phyloP scores from a whole-genome alignment of 2,888 invertebrate genomes.

The Hydroisotoma schaefferi region DNA sequence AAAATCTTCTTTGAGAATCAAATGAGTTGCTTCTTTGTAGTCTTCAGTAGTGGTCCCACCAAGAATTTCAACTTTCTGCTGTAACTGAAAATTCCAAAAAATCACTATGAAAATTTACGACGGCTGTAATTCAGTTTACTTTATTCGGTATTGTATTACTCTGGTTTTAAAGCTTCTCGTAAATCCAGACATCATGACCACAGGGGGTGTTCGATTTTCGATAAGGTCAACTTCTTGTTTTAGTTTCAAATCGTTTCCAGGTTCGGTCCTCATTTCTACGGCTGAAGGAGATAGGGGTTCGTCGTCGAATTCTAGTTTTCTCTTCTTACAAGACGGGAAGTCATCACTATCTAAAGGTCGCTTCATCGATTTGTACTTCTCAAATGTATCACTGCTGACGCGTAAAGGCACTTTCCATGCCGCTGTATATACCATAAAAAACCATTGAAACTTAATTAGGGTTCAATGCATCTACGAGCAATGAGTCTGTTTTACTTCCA shows the following conservation, averaged over 20 bases:
- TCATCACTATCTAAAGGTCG: constrained; percentile 34
- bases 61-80: constrained; percentile 24
- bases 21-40: constrained; percentile 35
- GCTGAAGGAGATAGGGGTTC: constrained; percentile 16
- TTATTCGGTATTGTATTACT: constrained; percentile 16
- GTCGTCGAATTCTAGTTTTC: constrained; percentile 19
- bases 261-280: not conserved
- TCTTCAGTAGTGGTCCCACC: constrained; percentile 39
- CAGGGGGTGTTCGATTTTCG: constrained; percentile 1
- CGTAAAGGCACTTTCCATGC: constrained; percentile 93
- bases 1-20: constrained; percentile 31
- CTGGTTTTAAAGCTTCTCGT: constrained; percentile 23
- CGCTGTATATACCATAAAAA: constrained; percentile 57
- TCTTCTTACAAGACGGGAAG: not conserved
- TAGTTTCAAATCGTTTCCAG: not conserved
- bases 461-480: not conserved
- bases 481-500: constrained; percentile 25
- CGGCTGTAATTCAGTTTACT: not conserved
- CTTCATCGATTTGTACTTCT: constrained; percentile 69
- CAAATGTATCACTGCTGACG: constrained; percentile 80
- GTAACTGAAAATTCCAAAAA: not conserved
- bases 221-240: not conserved
- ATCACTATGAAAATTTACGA: not conserved
- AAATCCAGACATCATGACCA: constrained; percentile 31
- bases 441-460: not conserved